Conservation (phyloP, 2,888 invertebrate species). For the Miltochrista miniata region DNA sequence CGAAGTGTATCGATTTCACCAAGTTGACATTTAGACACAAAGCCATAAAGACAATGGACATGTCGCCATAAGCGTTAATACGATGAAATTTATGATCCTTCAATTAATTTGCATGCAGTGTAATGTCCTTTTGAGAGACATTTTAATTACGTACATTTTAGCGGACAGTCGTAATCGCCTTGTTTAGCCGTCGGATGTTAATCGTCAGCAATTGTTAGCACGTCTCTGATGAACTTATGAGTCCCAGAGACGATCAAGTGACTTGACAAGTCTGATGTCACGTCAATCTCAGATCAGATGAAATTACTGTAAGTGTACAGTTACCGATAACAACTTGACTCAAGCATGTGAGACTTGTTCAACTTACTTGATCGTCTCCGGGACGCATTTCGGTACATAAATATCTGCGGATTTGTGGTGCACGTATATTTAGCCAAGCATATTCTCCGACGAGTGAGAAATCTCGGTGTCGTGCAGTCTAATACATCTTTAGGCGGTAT, state of each 20-base stretch:
- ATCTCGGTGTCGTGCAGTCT: conserved; percentile 10
- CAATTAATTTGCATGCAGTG: conserved; percentile 63
- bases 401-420: conserved; percentile 43
- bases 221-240: conserved; percentile 34
- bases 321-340: no score
- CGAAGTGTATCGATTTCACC: conserved; percentile 8
- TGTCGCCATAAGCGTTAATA: conserved; percentile 38
- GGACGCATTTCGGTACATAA: no score
- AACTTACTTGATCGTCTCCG: no score
- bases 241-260: no score
- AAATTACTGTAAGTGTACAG: no score
- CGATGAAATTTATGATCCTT: conserved; percentile 41
- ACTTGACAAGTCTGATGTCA: no score
- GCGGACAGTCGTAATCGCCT: conserved; percentile 49
- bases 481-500: conserved; percentile 9
- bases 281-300: no score
- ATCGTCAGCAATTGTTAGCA: conserved; percentile 55
- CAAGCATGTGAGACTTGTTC: no score
- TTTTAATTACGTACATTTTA: conserved; percentile 58
- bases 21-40: conserved; percentile 9
- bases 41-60: conserved; percentile 36
- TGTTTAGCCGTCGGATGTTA: conserved; percentile 45
- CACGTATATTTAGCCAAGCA: conserved; percentile 7
- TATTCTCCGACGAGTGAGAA: conserved; percentile 11
- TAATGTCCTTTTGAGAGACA: conserved; percentile 38